phyloP scores from a whole-genome alignment of 2,113 vertebrate genomes.

The Chaetorhynchus papuensis region DNA sequence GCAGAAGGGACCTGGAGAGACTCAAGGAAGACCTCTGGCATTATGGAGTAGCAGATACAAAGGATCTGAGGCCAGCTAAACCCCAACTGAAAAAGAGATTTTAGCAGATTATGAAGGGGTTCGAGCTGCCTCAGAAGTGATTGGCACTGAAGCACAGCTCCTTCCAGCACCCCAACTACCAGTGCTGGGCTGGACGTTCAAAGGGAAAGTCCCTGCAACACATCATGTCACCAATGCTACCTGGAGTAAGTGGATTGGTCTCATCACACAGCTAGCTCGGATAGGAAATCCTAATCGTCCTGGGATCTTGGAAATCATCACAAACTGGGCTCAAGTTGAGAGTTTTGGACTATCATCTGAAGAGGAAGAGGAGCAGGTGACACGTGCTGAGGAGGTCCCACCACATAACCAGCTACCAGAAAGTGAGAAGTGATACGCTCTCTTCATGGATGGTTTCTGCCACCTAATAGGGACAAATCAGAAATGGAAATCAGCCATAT shows the following conservation, averaged over 20 bases:
- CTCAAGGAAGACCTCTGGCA: too few relatives aligned
- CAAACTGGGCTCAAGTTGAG: background rate
- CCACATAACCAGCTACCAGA: background rate
- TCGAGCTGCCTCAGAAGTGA: background rate
- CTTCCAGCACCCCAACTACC: background rate
- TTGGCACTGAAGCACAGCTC: background rate
- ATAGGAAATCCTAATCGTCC: too few relatives aligned
- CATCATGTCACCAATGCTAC: background rate
- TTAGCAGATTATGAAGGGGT: background rate
- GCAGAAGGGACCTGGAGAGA: too few relatives aligned
- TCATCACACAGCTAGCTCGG: background rate
- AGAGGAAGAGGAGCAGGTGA: background rate
- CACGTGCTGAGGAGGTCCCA: background rate
- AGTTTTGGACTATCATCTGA: background rate
- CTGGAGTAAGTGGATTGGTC: background rate
- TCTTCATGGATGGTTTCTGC: background rate
- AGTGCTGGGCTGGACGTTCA: background rate
- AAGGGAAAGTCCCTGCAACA: background rate
- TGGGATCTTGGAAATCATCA: too few relatives aligned
- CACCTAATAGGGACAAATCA: background rate
- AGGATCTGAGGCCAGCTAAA: background rate
- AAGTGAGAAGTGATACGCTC: background rate
- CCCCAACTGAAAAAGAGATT: background rate
- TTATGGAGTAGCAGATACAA: too few relatives aligned
- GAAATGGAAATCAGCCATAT: background rate